phyloP scores from a whole-genome alignment of 2,113 vertebrate genomes.

The Oncorhynchus mykiss region DNA sequence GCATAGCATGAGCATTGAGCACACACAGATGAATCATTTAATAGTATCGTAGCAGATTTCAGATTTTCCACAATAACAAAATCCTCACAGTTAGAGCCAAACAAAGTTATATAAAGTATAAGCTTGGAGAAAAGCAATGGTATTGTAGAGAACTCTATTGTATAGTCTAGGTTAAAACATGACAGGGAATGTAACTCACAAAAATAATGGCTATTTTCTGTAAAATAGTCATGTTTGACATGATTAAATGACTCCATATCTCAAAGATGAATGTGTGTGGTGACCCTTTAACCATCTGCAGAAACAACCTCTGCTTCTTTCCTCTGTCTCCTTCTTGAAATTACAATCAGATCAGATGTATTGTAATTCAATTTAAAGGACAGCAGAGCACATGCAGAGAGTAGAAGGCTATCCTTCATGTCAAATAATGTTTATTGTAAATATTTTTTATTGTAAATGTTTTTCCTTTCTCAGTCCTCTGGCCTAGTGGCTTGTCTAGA shows the following conservation, averaged over 20 bases:
- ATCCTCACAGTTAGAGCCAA: constrained; percentile 6
- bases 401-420: constrained; percentile 2
- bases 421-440: constrained; percentile 2
- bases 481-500: too few relatives aligned
- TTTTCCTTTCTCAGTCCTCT: not conserved
- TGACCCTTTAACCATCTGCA: not conserved
- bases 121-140: constrained; percentile 10
- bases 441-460: not conserved
- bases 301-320: not conserved
- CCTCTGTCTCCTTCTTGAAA: constrained; percentile 4
- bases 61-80: constrained; percentile 19
- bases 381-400: constrained; percentile 6
- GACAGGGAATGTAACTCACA: not conserved
- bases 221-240: not conserved
- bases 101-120: constrained; percentile 19
- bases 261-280: not conserved
- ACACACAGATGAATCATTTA: constrained; percentile 15
- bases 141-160: not conserved
- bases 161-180: constrained; percentile 18
- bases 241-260: constrained; percentile 28
- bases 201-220: not conserved
- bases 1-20: constrained; percentile 24
- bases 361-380: constrained; percentile 29
- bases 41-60: constrained; percentile 21
- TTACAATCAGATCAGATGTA: constrained; percentile 36